A percentile compares a stretch with the other conserved stretches of the same genome.
phyloP scores from a whole-genome alignment of 2,797 vertebrate genomes.

The Paramormyrops hopkinsi region DNA sequence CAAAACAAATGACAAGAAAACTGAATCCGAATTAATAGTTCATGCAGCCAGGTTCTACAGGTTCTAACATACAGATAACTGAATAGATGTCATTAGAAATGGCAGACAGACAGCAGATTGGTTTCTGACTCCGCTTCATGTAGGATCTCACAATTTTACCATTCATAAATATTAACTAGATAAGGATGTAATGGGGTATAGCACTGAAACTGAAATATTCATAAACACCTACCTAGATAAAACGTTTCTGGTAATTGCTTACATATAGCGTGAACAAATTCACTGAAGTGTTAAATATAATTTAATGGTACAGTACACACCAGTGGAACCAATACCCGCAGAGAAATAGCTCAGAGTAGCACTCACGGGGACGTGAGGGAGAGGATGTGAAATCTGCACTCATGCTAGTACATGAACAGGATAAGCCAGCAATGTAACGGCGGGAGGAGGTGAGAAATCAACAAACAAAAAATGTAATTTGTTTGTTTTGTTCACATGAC shows the following conservation, averaged over 20 bases:
- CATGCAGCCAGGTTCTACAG: background rate
- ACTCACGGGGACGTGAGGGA: no score
- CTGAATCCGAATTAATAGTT: background rate
- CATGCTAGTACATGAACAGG: constrained; percentile 15
- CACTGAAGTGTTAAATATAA: constrained; percentile 47
- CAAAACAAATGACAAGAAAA: background rate
- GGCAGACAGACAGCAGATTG: background rate
- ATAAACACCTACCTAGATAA: constrained; percentile 23
- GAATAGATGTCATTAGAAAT: background rate
- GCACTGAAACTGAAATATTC: background rate
- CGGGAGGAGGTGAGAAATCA: background rate
- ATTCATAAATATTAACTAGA: background rate
- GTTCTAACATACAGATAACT: background rate
- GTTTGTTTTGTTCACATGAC: background rate
- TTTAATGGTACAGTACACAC: constrained; percentile 52
- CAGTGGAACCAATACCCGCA: constrained; percentile 46
- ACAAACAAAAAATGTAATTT: background rate
- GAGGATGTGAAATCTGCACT: constrained; percentile 27
- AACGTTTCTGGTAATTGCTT: constrained; percentile 38
- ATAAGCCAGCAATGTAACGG: constrained; percentile 46
- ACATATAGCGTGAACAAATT: constrained; percentile 44
- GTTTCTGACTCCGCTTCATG: background rate
- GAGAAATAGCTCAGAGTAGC: background rate
- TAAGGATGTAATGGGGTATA: background rate
- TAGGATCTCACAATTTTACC: background rate